A percentile compares a stretch with the other conserved stretches of the same genome.
Conservation (phyloP, 2,113 vertebrate genomes). For the Planiliza haematocheilus region DNA sequence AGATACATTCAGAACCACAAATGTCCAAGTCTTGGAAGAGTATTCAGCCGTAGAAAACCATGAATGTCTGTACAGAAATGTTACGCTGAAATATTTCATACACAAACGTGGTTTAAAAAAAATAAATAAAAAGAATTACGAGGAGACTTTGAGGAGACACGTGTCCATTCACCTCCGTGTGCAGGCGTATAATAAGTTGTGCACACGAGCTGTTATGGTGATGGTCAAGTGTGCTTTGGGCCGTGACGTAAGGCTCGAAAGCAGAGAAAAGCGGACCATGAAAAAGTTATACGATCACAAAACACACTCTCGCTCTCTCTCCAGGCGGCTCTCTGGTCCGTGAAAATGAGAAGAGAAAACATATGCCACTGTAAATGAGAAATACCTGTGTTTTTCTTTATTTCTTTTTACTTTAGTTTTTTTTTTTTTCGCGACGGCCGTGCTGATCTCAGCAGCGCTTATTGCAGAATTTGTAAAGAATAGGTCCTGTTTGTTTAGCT, state of each 20-base stretch:
- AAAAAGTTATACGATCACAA: conserved; percentile 65
- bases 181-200: conserved; percentile 13
- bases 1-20: background rate
- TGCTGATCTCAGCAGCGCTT: conserved; percentile 73
- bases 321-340: conserved; percentile 68
- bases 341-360: conserved; percentile 73
- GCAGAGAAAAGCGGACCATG: conserved; percentile 72
- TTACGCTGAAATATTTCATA: background rate
- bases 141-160: background rate
- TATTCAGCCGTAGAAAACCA: no score
- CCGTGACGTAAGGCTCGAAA: conserved; percentile 57
- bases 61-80: no score
- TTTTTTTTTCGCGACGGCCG: conserved; percentile 25
- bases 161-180: background rate
- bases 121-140: background rate
- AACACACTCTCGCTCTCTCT: conserved; percentile 32
- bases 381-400: conserved; percentile 44
- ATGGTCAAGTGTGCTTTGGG: conserved; percentile 57
- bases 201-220: conserved; percentile 15
- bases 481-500: conserved; percentile 66
- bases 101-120: background rate
- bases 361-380: conserved; percentile 73
- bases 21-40: no score
- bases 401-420: background rate
- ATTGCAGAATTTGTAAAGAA: conserved; percentile 63